These are phyloP conservation scores for Noctua comes DNA, from an alignment of 2,888 invertebrate species.

Conservation along the genomic window DNA sequence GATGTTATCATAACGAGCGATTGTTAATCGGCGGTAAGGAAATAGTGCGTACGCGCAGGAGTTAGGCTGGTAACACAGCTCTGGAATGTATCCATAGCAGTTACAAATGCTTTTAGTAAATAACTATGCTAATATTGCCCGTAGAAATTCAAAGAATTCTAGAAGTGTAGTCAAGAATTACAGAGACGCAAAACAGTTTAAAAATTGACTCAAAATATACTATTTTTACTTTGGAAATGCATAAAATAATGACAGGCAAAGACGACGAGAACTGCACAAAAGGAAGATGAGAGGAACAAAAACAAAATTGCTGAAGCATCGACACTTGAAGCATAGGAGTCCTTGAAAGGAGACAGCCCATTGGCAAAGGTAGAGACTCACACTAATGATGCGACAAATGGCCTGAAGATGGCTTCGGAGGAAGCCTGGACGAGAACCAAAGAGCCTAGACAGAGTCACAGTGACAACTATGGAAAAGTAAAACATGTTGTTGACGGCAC, in stretches of 20 bases:
- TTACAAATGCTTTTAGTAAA: neutral
- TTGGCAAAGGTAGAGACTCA: no score
- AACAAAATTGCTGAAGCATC: no score
- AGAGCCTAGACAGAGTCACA: neutral
- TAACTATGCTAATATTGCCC: neutral
- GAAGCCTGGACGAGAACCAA: neutral
- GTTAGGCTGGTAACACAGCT: constrained; percentile 20
- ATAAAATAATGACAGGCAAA: neutral
- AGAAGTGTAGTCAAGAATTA: neutral
- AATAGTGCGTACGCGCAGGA: constrained; percentile 1
- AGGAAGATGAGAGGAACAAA: no score
- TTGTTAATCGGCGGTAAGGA: constrained; percentile 39
- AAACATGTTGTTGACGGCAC: neutral
- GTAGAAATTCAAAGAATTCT: neutral
- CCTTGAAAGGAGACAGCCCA: no score
- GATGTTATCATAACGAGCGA: constrained; percentile 48
- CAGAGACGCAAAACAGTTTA: neutral
- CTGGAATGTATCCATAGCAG: neutral
- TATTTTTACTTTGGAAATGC: neutral
- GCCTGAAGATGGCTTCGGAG: neutral
- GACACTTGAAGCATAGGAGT: no score
- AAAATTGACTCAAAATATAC: neutral
- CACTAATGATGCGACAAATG: neutral
- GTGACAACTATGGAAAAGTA: neutral
- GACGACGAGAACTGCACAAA: no score